A percentile compares a stretch with the other conserved stretches of the same genome.
phyloP scores from a whole-genome alignment of 35 echinoderm and acorn worm genomes.

The Hemicentrotus pulcherrimus region DNA sequence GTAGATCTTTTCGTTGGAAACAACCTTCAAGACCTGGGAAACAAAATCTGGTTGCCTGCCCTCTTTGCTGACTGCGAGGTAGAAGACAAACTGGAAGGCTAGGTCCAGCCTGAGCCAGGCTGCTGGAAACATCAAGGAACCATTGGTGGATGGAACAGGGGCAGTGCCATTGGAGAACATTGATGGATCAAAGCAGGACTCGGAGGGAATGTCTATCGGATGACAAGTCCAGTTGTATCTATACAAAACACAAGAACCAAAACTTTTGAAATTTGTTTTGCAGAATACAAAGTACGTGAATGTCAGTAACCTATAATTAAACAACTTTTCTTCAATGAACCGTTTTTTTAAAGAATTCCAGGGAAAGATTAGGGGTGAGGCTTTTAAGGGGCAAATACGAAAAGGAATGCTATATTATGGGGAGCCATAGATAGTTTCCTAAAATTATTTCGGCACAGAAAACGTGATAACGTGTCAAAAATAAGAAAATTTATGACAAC shows the following conservation, averaged over 20 bases:
- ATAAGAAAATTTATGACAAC: no score
- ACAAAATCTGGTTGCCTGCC: slow-evolving; percentile 43
- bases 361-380: no score
- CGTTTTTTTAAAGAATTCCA: no score
- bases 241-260: not conserved
- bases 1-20: slow-evolving; percentile 13
- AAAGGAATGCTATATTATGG: no score
- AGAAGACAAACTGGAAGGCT: slow-evolving; percentile 65
- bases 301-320: no score
- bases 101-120: slow-evolving; percentile 49
- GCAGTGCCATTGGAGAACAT: slow-evolving; percentile 42
- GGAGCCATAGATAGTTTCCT: no score
- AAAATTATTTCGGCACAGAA: no score
- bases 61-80: slow-evolving; percentile 65
- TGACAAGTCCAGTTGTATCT: slow-evolving; percentile 82
- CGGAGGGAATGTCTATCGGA: slow-evolving; percentile 47
- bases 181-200: slow-evolving; percentile 58
- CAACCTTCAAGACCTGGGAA: slow-evolving; percentile 63
- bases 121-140: slow-evolving; percentile 49
- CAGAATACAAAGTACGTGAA: not conserved
- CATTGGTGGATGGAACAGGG: slow-evolving; percentile 39
- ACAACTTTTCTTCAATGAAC: no score
- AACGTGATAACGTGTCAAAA: no score
- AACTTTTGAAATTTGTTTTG: not conserved
- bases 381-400: no score